Conservation (phyloP, 2,888 invertebrate genomes). For the Choreutis nemorana region DNA sequence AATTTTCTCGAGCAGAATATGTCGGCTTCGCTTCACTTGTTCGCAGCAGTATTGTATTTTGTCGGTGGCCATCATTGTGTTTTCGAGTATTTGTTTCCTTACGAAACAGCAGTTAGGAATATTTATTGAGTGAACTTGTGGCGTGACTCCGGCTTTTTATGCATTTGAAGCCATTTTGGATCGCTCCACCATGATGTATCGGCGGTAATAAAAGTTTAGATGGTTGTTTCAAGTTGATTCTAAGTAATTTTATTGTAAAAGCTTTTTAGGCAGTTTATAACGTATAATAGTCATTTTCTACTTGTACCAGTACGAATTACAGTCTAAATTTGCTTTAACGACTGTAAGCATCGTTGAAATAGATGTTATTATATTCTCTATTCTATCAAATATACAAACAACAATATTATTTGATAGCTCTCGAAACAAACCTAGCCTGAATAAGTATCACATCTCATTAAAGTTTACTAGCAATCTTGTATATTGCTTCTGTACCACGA, state of each 20-base stretch:
- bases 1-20: constrained; percentile 54
- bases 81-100: constrained; percentile 62
- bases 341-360: too few species aligned
- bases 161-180: constrained; percentile 50
- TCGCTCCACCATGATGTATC: constrained; percentile 29
- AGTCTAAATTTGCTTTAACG: too few species aligned
- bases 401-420: too few species aligned
- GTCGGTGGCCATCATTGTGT: constrained; percentile 50
- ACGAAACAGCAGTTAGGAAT: constrained; percentile 59
- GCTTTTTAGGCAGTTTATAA: too few species aligned
- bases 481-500: too few species aligned
- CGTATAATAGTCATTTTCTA: too few species aligned
- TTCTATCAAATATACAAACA: too few species aligned
- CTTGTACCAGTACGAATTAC: too few species aligned
- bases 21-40: constrained; percentile 52
- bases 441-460: too few species aligned
- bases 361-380: too few species aligned
- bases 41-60: constrained; percentile 51
- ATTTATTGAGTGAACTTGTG: constrained; percentile 62
- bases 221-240: constrained; percentile 27
- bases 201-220: constrained; percentile 36
- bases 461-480: constrained; percentile 51
- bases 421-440: too few species aligned
- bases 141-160: constrained; percentile 54
- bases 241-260: too few species aligned